Conservation (phyloP, 2,113 vertebrate genomes). For the Erpornis zantholeuca region DNA sequence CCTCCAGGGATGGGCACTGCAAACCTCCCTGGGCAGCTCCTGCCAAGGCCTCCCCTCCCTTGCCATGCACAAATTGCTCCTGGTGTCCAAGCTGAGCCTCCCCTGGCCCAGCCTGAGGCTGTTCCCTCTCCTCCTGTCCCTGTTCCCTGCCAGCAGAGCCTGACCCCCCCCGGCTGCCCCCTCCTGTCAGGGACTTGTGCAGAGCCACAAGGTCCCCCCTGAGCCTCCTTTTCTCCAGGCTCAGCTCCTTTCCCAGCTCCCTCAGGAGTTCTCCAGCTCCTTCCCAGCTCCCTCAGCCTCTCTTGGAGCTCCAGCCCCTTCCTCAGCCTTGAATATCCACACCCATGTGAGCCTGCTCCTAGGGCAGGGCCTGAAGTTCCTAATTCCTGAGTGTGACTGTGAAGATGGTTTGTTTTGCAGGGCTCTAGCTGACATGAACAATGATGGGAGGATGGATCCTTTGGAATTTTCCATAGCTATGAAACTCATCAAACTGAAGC, state of each 20-base stretch:
- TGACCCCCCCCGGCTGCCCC: not conserved
- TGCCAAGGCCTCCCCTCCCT: not conserved
- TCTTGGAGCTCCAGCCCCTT: not conserved
- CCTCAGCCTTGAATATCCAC: not conserved
- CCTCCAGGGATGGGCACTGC: not conserved
- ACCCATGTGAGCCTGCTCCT: not conserved
- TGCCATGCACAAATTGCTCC: not conserved
- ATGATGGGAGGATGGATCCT: constrained; percentile 95
- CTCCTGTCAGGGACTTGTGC: not conserved
- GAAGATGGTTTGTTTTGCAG: constrained; percentile 57
- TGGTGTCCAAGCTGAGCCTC: not conserved
- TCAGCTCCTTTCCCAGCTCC: not conserved
- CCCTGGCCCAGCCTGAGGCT: not conserved
- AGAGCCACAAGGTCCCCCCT: not conserved
- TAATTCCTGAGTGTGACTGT: not conserved
- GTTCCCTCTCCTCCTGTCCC: not conserved
- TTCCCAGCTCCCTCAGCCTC: not conserved
- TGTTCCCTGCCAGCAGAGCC: not conserved
- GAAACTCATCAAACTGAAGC: constrained; percentile 98
- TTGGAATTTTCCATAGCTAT: constrained; percentile 98
- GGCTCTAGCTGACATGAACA: constrained; percentile 97
- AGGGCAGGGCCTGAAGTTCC: not conserved
- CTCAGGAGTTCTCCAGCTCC: not conserved
- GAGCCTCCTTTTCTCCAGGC: not conserved
- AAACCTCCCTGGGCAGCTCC: not conserved